These are phyloP conservation scores for Idaea biselata DNA, from an alignment of 2,888 invertebrate genomes.

Conservation along the genomic window DNA sequence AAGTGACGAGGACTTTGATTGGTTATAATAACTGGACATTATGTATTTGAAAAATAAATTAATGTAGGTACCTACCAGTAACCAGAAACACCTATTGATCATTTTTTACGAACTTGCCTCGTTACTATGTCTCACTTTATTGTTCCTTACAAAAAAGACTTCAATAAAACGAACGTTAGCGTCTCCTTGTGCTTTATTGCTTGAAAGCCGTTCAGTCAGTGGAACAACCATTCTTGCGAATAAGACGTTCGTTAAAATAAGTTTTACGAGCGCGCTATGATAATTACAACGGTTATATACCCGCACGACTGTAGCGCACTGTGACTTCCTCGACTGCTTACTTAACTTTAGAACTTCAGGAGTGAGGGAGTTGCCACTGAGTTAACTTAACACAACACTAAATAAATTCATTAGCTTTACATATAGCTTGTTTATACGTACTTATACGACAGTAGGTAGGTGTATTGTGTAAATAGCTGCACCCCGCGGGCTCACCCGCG, in stretches of 20 bases:
- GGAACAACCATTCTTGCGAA: slow-evolving; percentile 47
- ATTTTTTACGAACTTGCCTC: not conserved
- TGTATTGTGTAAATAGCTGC: too few relatives aligned
- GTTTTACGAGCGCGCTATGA: slow-evolving; percentile 45
- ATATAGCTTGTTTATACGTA: not conserved
- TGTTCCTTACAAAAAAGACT: slow-evolving; percentile 58
- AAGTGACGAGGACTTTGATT: too few relatives aligned
- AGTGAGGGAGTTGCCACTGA: not conserved
- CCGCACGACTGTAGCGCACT: not conserved
- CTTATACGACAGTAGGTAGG: too few relatives aligned
- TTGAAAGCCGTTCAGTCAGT: slow-evolving; percentile 58
- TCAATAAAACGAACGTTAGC: slow-evolving; percentile 60
- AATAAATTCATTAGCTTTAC: not conserved
- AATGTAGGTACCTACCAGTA: too few relatives aligned
- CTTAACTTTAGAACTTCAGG: not conserved
- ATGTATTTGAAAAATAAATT: too few relatives aligned
- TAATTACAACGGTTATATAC: slow-evolving; percentile 19
- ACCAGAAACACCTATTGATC: not conserved
- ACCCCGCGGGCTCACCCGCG: too few relatives aligned
- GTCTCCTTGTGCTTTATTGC: slow-evolving; percentile 64
- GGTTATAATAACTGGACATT: too few relatives aligned
- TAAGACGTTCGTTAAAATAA: slow-evolving; percentile 51
- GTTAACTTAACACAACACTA: not conserved
- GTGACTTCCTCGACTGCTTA: not conserved
- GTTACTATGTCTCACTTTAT: slow-evolving; percentile 46